Percentiles rank a stretch among this genome's conserved stretches.
Evolutionary conservation across 2,888 invertebrate genomes (phyloP).

Genomic region (Sipunculus nudus): DNA sequence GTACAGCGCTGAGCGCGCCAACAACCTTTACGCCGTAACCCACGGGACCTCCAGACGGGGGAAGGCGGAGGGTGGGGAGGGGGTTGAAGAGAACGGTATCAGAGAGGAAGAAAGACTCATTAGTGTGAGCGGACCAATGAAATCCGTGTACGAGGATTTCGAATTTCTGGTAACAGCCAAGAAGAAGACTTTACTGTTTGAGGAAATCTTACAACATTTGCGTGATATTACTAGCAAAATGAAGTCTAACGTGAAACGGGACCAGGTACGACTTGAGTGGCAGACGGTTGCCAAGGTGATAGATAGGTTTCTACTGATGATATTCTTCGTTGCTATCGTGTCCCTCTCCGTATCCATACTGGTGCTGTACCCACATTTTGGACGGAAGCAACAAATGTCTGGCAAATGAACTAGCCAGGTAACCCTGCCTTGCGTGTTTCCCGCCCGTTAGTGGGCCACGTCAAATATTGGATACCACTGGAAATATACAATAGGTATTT

Average conservation of each 20-base stretch:
- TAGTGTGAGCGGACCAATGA: slow-evolving; percentile 6
- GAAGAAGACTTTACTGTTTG: slow-evolving; percentile 23
- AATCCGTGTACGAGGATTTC: slow-evolving; percentile 23
- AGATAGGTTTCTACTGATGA: slow-evolving; percentile 33
- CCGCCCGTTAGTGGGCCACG: too few relatives aligned
- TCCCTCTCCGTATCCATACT: slow-evolving; percentile 28
- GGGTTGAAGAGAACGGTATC: slow-evolving; percentile 2
- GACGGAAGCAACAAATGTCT: too few relatives aligned
- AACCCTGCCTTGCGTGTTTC: too few relatives aligned
- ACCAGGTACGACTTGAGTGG: slow-evolving; percentile 36
- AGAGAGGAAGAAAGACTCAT: slow-evolving; percentile 18
- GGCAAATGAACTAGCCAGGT: too few relatives aligned
- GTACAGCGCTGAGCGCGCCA: slow-evolving; percentile 8
- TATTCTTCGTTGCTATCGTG: slow-evolving; percentile 33
- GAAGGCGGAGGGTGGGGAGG: background rate
- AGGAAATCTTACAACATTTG: slow-evolving; percentile 37
- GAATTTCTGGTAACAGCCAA: slow-evolving; percentile 20
- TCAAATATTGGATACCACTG: too few relatives aligned
- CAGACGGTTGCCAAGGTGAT: slow-evolving; percentile 37
- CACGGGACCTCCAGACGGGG: slow-evolving; percentile 5
- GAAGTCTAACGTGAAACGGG: slow-evolving; percentile 27
- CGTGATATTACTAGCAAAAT: slow-evolving; percentile 33
- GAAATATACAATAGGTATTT: too few relatives aligned
- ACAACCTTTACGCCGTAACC: slow-evolving; percentile 11
- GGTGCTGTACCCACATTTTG: slow-evolving; percentile 38